phyloP scores from a whole-genome alignment of 2,888 invertebrate species.

The Syrphus vitripennis region DNA sequence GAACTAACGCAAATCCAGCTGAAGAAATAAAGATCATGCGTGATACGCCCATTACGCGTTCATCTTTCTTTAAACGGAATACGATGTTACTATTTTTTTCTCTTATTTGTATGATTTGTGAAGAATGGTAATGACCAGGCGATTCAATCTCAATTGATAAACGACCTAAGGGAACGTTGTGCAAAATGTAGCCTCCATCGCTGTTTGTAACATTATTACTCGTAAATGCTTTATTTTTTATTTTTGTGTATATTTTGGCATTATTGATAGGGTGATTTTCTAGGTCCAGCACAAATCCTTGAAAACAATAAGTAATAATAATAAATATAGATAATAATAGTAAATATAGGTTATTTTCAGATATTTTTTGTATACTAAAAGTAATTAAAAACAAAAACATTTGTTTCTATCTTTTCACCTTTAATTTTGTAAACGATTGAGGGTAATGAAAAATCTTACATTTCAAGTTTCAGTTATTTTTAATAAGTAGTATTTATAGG shows the following conservation, averaged over 20 bases:
- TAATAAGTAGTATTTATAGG: no score
- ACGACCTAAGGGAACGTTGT: constrained; percentile 78
- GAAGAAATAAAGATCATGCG: constrained; percentile 89
- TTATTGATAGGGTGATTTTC: constrained; percentile 83
- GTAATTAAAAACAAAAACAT: no score
- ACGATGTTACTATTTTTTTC: constrained; percentile 82
- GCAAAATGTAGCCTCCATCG: constrained; percentile 77
- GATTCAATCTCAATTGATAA: constrained; percentile 83
- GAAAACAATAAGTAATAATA: background rate
- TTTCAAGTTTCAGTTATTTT: no score
- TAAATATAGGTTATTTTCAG: no score
- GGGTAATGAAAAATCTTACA: no score
- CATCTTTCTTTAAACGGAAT: constrained; percentile 86
- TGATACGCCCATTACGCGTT: constrained; percentile 88
- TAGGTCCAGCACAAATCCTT: constrained; percentile 84
- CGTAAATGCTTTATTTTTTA: constrained; percentile 77
- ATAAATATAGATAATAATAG: no score
- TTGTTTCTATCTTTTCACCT: no score
- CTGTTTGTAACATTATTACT: constrained; percentile 77
- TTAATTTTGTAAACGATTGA: no score
- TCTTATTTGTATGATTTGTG: constrained; percentile 77
- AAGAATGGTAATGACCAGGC: constrained; percentile 83
- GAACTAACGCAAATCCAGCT: constrained; percentile 83
- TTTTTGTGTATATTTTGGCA: constrained; percentile 81
- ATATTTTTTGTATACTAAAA: no score